Evolutionary conservation across 1,140 invertebrate species (phyloP), one percentile per base, ranked within the genome.

Genomic region (Drosophila eugracilis): DNA sequence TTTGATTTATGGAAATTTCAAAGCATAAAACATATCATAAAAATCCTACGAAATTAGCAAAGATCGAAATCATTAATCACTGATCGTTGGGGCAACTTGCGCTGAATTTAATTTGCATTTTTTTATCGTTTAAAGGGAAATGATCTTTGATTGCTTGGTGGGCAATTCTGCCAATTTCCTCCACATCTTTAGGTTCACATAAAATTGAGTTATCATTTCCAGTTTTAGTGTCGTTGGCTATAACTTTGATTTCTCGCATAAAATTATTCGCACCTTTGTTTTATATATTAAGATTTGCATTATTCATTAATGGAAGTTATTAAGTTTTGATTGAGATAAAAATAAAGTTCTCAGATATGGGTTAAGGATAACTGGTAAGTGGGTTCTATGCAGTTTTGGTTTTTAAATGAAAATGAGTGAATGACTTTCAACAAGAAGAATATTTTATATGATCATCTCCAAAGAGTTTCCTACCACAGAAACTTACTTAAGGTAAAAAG

Each of bases 1-100:
- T 67, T 52, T 69, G 57, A 72, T 62, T 52, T 73, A 73, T 70
- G 41, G 39, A 44, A 45, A 52, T 72, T 60, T 34, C 28, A 37
- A 53, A 73, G 69, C 58, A 74, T 63, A 63, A 19, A 74, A 74
- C 48, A 41, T 54, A 57, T 24, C 28, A 62, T 70, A 48, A 70
- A 48, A 42, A 71, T 48, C 50, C 24, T 12, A 74, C 41, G 32
- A 74, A 54, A 74, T 74, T 74, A 42, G 36, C 47, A 57, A 32
- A 41, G 17, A 28, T 53, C n/a, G n/a, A 7, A 34, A 47, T 70
- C 65, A 70, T 70, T 70, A 70, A 70, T 70, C 66, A 70, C 5
- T 14, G 15, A 55, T 55, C 17, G 17, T 21, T 55, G 34, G 7
- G 9, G n/a, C 3, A 57, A 24, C 57, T 62, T 67, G 60, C 47